Evolutionary conservation across 2,888 invertebrate genomes (phyloP).

Genomic region (Morpho helenor): DNA sequence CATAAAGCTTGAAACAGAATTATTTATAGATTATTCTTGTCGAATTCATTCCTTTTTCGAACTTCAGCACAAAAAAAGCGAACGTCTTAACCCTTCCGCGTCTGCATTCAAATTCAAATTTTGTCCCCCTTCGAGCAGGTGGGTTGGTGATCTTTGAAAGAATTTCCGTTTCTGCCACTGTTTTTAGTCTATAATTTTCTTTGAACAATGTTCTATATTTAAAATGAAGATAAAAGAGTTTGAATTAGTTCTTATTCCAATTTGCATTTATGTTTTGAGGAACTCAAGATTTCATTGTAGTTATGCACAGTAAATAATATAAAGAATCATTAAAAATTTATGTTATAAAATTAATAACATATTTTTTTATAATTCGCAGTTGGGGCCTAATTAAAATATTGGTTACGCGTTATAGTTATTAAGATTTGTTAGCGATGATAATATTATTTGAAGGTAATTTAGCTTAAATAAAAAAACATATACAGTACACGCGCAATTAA

Average conservation of each 20-base stretch:
- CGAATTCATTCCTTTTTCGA: conserved; percentile 14
- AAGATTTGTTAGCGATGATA: no score
- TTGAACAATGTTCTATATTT: conserved; percentile 21
- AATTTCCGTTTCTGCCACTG: conserved; percentile 55
- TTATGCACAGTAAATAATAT: no score
- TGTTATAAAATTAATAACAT: no score
- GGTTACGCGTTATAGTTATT: no score
- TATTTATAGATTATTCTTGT: neutral
- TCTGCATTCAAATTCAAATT: conserved; percentile 63
- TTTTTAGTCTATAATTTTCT: conserved; percentile 34
- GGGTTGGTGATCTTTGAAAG: conserved; percentile 52
- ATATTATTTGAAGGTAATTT: no score
- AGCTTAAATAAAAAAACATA: no score
- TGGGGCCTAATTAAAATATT: no score
- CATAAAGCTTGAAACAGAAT: conserved; percentile 35
- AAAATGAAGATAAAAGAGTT: conserved; percentile 25
- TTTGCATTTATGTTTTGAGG: neutral
- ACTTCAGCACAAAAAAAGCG: conserved; percentile 33
- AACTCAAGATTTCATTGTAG: no score
- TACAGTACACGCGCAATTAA: no score
- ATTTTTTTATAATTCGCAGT: no score
- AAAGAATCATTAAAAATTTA: no score
- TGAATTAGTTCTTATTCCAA: conserved; percentile 17
- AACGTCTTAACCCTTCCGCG: conserved; percentile 61
- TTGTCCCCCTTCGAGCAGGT: conserved; percentile 62